Percentiles rank a stretch among this genome's conserved stretches.
phyloP scores from a whole-genome alignment of 2,797 vertebrate species.

The Lepus oiostolus region DNA sequence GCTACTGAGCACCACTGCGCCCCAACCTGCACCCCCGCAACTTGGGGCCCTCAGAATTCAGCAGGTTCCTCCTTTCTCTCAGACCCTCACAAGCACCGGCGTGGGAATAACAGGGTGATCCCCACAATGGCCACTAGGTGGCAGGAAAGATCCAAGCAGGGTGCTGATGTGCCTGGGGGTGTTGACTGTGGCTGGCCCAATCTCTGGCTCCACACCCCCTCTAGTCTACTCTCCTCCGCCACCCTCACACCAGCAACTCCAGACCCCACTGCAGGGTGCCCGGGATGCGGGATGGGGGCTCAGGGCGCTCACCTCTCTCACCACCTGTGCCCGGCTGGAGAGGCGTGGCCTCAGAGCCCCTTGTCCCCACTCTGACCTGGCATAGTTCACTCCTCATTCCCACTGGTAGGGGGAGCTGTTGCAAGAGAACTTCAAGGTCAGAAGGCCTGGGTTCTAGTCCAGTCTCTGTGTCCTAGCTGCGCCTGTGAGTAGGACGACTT shows the following conservation, averaged over 20 bases:
- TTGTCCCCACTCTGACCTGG: neutral
- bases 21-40: neutral
- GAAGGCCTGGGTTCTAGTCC: neutral
- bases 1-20: neutral
- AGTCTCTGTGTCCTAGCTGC: neutral
- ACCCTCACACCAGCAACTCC: neutral
- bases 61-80: neutral
- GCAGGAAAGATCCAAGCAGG: neutral
- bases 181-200: neutral
- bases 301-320: neutral
- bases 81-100: neutral
- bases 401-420: neutral
- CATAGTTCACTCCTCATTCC: neutral
- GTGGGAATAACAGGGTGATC: neutral
- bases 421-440: neutral
- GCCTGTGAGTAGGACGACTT: neutral
- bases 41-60: neutral
- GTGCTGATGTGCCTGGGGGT: neutral
- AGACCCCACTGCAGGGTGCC: neutral
- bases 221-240: neutral
- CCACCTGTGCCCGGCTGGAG: neutral
- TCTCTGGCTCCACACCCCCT: neutral
- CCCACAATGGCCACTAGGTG: neutral
- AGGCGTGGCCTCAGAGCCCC: neutral
- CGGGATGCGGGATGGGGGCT: neutral